Percentiles rank a stretch among this genome's conserved stretches.
phyloP scores from a whole-genome alignment of 2,888 invertebrate species.

The Lepas anatifera region DNA sequence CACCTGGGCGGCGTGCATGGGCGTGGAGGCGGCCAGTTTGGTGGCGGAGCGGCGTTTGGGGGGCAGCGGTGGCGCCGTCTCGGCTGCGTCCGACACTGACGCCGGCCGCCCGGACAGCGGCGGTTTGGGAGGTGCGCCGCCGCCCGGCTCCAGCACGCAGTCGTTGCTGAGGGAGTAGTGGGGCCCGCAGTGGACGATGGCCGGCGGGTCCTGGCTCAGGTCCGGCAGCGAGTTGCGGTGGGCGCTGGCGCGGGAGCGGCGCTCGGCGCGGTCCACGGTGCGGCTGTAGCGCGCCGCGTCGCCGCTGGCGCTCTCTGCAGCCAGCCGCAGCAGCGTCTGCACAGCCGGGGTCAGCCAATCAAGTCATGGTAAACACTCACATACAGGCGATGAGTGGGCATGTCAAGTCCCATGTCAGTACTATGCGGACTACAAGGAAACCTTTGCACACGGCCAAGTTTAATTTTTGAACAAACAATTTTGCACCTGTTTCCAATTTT shows the following conservation, averaged over 20 bases:
- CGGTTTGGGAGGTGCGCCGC: not conserved
- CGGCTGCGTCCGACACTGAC: not conserved
- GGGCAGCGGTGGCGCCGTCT: not conserved
- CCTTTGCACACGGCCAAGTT: no score
- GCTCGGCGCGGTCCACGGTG: slow-evolving; percentile 1
- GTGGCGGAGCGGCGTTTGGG: slow-evolving; percentile 10
- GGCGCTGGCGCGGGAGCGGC: not conserved
- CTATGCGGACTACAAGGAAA: no score
- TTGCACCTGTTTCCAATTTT: no score
- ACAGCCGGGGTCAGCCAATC: no score
- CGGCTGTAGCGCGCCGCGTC: not conserved
- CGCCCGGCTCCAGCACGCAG: slow-evolving; percentile 1
- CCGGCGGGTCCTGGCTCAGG: not conserved
- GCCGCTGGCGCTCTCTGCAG: not conserved
- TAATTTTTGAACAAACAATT: no score
- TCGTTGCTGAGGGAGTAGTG: not conserved
- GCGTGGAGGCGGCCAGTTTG: not conserved
- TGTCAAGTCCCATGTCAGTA: no score
- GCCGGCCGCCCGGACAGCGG: slow-evolving; percentile 7
- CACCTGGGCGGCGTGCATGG: not conserved
- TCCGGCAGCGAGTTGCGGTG: slow-evolving; percentile 9
- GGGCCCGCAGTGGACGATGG: slow-evolving; percentile 1
- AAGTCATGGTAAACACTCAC: no score
- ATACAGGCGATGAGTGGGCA: no score
- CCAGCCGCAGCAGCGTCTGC: slow-evolving; percentile 8